phyloP scores from a whole-genome alignment of 2,888 invertebrate species.

The Chalcosyrphus nemorum region DNA sequence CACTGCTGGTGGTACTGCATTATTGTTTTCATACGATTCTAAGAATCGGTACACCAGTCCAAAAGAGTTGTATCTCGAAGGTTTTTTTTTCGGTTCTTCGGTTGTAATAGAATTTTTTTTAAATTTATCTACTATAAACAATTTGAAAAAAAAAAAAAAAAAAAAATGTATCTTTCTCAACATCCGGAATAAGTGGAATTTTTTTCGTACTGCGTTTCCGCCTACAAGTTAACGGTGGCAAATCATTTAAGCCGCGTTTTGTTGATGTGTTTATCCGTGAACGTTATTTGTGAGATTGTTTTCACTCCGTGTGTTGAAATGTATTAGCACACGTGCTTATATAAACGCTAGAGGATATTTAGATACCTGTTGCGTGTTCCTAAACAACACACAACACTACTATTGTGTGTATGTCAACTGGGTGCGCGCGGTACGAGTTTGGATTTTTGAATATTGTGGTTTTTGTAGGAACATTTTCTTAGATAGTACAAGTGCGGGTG shows the following conservation, averaged over 20 bases:
- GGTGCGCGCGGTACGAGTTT: neutral
- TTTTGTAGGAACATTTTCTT: neutral
- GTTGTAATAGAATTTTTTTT: neutral
- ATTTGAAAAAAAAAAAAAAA: neutral
- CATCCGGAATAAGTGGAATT: neutral
- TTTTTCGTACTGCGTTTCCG: constrained; percentile 4
- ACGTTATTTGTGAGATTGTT: constrained; percentile 45
- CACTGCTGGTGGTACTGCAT: constrained; percentile 54
- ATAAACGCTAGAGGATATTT: constrained; percentile 74
- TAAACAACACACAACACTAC: constrained; percentile 54
- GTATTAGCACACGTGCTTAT: constrained; percentile 68
- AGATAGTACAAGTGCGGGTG: neutral
- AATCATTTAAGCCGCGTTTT: constrained; percentile 11
- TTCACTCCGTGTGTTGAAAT: constrained; percentile 54
- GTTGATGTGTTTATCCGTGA: constrained; percentile 18
- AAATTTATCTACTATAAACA: neutral
- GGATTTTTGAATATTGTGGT: neutral
- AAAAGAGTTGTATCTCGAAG: neutral
- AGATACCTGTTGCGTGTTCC: constrained; percentile 74
- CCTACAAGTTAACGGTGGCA: neutral
- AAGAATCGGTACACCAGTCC: neutral
- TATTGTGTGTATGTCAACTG: constrained; percentile 25
- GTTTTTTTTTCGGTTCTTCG: neutral
- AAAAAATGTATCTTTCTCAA: constrained; percentile 16
- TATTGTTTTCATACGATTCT: neutral